phyloP scores from a whole-genome alignment of 2,113 vertebrate genomes.

The Scalopus aquaticus region DNA sequence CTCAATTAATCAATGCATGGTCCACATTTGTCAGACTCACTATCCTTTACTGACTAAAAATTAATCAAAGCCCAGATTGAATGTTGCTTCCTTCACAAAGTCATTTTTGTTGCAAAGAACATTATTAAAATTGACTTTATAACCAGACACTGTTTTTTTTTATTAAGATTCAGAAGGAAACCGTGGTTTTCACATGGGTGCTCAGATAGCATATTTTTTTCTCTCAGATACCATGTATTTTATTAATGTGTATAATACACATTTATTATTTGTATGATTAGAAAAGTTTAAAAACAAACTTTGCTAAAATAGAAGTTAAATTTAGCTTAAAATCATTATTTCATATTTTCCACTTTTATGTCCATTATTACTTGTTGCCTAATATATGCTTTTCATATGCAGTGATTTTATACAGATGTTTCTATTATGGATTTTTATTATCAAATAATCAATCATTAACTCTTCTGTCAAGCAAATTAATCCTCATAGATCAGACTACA shows the following conservation, averaged over 20 bases:
- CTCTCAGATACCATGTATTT: neutral
- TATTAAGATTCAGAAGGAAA: neutral
- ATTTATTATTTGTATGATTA: neutral
- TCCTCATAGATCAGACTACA: conserved; percentile 45
- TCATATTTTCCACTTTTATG: conserved; percentile 14
- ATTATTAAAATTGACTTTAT: neutral
- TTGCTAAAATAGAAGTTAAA: neutral
- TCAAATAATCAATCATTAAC: conserved; percentile 50
- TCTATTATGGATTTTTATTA: conserved; percentile 54
- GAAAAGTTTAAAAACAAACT: neutral
- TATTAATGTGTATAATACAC: neutral
- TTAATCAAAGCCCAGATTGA: neutral
- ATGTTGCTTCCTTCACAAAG: neutral
- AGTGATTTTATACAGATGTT: conserved; percentile 42
- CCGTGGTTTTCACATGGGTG: neutral
- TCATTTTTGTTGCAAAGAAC: neutral
- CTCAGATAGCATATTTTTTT: neutral
- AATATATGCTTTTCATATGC: conserved; percentile 6
- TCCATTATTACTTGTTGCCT: neutral
- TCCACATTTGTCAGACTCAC: neutral
- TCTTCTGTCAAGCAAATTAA: conserved; percentile 61
- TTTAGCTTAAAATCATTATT: conserved; percentile 1
- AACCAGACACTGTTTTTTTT: neutral
- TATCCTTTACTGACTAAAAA: neutral
- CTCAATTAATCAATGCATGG: neutral